phyloP scores from a whole-genome alignment of 2,113 vertebrate species.

The Stictonetta naevosa region DNA sequence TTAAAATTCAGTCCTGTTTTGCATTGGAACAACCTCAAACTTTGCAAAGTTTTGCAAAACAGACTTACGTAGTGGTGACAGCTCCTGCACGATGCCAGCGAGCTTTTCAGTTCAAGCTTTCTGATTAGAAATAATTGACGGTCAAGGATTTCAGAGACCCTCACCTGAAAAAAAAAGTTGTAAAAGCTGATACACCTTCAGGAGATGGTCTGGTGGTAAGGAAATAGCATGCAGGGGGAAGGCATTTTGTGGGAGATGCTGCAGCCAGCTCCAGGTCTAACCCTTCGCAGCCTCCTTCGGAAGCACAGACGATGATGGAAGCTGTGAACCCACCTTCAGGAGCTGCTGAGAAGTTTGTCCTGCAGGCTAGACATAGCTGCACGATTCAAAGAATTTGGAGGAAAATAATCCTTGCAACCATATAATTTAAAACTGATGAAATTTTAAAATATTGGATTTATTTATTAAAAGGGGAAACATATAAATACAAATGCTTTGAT shows the following conservation, averaged over 20 bases:
- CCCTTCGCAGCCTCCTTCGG: rapidly evolving
- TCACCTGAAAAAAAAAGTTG: background rate
- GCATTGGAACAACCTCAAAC: background rate
- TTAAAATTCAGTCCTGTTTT: background rate
- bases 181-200: background rate
- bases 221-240: background rate
- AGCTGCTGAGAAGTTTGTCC: background rate
- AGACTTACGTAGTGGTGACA: rapidly evolving
- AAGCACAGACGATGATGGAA: background rate
- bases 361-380: background rate
- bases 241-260: background rate
- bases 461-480: constrained; percentile 46
- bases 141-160: background rate
- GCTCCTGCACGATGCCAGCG: background rate
- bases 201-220: background rate
- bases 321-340: background rate
- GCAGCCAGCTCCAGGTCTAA: background rate
- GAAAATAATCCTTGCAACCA: constrained; percentile 4
- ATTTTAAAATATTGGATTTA: constrained; percentile 45
- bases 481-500: constrained; percentile 58
- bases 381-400: background rate
- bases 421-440: constrained; percentile 45
- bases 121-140: background rate
- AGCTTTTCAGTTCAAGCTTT: background rate
- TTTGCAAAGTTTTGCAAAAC: background rate